These are phyloP conservation scores for Adela reaumurella DNA, from an alignment of 2,888 invertebrate species.

Conservation along the genomic window DNA sequence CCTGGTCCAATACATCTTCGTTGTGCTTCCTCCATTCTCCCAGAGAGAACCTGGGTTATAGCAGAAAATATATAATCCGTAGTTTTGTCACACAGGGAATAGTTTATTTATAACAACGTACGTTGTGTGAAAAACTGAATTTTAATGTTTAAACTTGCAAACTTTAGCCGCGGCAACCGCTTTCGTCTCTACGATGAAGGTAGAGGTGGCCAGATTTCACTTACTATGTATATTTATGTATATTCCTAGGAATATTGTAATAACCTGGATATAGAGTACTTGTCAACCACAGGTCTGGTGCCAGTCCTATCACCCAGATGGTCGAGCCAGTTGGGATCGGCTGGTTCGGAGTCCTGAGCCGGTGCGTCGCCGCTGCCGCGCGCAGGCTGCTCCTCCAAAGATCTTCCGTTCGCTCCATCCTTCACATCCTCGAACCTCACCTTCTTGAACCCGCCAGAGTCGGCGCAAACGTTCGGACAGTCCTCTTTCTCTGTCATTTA, in stretches of 20 bases:
- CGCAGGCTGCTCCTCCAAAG: slow-evolving; percentile 23
- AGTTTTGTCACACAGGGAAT: too few relatives aligned
- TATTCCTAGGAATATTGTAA: too few relatives aligned
- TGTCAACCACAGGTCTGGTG: slow-evolving; percentile 69
- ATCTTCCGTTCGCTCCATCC: slow-evolving; percentile 24
- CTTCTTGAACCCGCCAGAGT: slow-evolving; percentile 36
- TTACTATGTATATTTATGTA: too few relatives aligned
- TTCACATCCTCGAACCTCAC: slow-evolving; percentile 20
- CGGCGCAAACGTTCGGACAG: slow-evolving; percentile 33
- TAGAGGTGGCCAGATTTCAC: too few relatives aligned
- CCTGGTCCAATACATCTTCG: slow-evolving; percentile 44
- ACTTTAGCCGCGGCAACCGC: too few relatives aligned
- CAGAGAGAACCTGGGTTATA: slow-evolving; percentile 67
- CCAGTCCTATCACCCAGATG: slow-evolving; percentile 69
- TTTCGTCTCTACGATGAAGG: too few relatives aligned
- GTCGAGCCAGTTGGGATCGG: too few relatives aligned
- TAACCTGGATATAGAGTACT: slow-evolving; percentile 70
- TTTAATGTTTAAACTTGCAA: too few relatives aligned
- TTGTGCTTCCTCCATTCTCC: slow-evolving; percentile 70
- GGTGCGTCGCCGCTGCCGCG: slow-evolving; percentile 54
- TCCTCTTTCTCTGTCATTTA: slow-evolving; percentile 22
- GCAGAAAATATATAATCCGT: too few relatives aligned
- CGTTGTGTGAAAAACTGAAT: too few relatives aligned
- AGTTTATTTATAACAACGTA: too few relatives aligned
- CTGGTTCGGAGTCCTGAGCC: too few relatives aligned